These are phyloP conservation scores for Myzus persicae DNA, from an alignment of 1,140 invertebrate genomes.

Conservation along the genomic window DNA sequence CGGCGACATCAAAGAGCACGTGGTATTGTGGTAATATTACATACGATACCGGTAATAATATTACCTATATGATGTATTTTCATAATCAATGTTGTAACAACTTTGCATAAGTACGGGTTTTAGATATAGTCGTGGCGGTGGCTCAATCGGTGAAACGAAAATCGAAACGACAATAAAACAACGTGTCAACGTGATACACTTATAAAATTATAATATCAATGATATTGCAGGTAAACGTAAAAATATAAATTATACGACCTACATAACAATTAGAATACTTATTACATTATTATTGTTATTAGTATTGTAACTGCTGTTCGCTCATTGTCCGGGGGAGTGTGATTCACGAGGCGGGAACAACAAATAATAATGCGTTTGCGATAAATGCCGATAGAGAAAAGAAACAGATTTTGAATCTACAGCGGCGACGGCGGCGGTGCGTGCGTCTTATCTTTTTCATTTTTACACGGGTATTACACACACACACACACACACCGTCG, in stretches of 20 bases:
- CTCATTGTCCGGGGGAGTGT: not conserved
- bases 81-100: not conserved
- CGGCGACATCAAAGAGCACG: not conserved
- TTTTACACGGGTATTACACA: constrained; percentile 31
- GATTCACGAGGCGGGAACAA: not conserved
- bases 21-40: not conserved
- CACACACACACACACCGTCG: not conserved
- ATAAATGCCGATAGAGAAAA: not conserved
- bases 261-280: not conserved
- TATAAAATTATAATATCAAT: not conserved
- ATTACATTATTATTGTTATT: not conserved
- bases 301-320: not conserved
- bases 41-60: not conserved
- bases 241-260: not conserved
- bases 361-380: not conserved
- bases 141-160: not conserved
- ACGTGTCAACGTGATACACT: too few relatives aligned
- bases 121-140: not conserved
- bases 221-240: not conserved
- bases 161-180: not conserved
- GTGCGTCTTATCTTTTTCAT: constrained; percentile 5
- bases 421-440: not conserved
- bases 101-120: not conserved
- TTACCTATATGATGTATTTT: too few relatives aligned
- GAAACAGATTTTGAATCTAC: not conserved